These are phyloP conservation scores for Macroteleia sp. DNA, from an alignment of 2,888 invertebrate genomes.

Conservation along the genomic window DNA sequence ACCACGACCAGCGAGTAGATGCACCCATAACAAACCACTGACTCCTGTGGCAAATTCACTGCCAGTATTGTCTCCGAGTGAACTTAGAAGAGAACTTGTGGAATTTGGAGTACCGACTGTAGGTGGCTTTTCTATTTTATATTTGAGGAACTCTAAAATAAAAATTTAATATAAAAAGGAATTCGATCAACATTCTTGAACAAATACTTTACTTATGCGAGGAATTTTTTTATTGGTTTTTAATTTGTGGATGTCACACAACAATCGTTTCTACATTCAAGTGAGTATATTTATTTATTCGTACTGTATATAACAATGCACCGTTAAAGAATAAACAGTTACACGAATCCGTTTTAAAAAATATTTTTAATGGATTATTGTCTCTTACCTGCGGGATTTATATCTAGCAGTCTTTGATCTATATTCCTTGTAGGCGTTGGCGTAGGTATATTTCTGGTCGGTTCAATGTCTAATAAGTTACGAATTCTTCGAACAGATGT, in stretches of 20 bases:
- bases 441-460: conserved; percentile 87
- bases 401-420: conserved; percentile 89
- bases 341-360: too few species aligned
- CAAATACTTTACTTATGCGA: too few species aligned
- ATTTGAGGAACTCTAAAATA: conserved; percentile 92
- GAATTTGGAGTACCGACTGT: conserved; percentile 86
- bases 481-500: conserved; percentile 91
- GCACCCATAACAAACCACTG: conserved; percentile 95
- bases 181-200: not conserved
- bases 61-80: conserved; percentile 77
- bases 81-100: conserved; percentile 83
- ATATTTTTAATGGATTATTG: too few species aligned
- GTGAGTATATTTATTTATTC: too few species aligned
- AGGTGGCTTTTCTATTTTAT: conserved; percentile 92
- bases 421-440: conserved; percentile 90
- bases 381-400: conserved; percentile 91
- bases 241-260: too few species aligned
- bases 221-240: too few species aligned
- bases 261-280: too few species aligned
- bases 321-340: too few species aligned
- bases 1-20: conserved; percentile 94
- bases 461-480: conserved; percentile 90
- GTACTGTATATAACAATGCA: too few species aligned
- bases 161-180: not conserved
- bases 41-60: conserved; percentile 86